Base-by-base conservation (phyloP, 2,888 invertebrate genomes). In the Ellobium chinense region DNA sequence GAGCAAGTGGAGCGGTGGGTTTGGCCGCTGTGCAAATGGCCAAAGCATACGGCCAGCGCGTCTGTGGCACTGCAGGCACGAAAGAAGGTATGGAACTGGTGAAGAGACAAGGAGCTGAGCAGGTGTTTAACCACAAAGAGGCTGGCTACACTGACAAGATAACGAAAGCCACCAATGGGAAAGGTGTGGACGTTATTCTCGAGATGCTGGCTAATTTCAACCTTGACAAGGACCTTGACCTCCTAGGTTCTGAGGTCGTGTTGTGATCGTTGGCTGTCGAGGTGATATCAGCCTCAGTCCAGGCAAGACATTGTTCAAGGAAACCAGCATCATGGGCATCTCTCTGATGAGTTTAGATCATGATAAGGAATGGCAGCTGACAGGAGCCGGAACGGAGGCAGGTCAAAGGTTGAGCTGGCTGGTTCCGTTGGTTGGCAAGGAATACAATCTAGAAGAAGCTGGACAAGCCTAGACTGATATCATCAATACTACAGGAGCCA, bases 161-260 rank as follows among this genome's bases (percentile, higher is more conserved):
- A 7, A 46, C 18, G 46, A 90, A 90, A 76, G 90, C 90, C 1
- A 91, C 92, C 18, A 91, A 88, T 37, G 92, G 91, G 14, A 88
- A 88, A 82, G 94, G 94, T 0, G 93, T 94, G 81, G 93, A 95
- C 85, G 89, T 94, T 14, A 94, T 95, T 31, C 87, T 95, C 36
- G 95, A 95, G 89, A 95, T 94, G 94, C 89, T 94, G 80, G 94
- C 95, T 9, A 94, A 95, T 88, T 92, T 93, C 1, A 95, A 95
- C 85, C 90, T 95, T 70, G 93, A 92, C 39, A 91, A 89, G 5
- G 94, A 95, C 87, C 86, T 94, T 36, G 89, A 91, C 39, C 85
- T 94, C 24, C 86, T 94, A 24, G 91, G 89, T 84, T 87, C n/a
- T 82, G 88, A 75, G 94, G 94, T 9, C 88, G 93, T 58, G 91